Base-by-base conservation (phyloP, 2,113 vertebrate species). In the Atlantisia rogersi region DNA sequence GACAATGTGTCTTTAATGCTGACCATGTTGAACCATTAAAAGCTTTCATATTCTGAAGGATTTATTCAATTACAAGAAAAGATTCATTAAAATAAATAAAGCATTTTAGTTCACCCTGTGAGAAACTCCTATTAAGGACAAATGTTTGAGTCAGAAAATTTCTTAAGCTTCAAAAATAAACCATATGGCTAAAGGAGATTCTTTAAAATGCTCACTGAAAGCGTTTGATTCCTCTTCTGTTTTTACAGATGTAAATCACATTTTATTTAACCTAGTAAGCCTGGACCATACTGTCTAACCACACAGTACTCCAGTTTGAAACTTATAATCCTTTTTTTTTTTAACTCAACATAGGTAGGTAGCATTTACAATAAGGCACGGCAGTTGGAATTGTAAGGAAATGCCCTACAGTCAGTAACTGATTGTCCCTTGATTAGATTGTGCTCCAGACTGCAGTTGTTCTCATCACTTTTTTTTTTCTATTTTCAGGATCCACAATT, bases 101-200 rank as follows among this genome's bases (percentile, higher is more conserved):
- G 2, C 4, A 37, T 86, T 96, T 93, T 76, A 81, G 63, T 42
- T 92, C 69, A 78, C 73, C 15, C 53, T 82, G 31, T 71, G 28
- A 94, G 80, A 95, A 96, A 95, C 83, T 97, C 94, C 90, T 92
- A 94, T 93, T 94, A 92, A 93, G 94, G 93, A 62, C 26, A 97
- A 93, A 94, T 53, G 8, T 69, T 91, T 82, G 77, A 95, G 69
- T 87, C 92, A 92, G 74, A 96, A 94, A 73, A 86, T 86, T 78
- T 96, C 77, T 94, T 94, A 89, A 94, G 86, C 80, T 90, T 93
- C 58, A 96, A 92, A 95, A 97, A 96, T 93, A 96, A 93, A 96
- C 77, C 5, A 0, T 76, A 89, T 55, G 40, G 46, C 35, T 92
- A 86, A 82, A 94, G 10, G 40, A 85, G 63, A 76, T 86, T 78